Evolutionary conservation across 2,797 vertebrate genomes (phyloP).

Genomic region (Zalophus californianus): DNA sequence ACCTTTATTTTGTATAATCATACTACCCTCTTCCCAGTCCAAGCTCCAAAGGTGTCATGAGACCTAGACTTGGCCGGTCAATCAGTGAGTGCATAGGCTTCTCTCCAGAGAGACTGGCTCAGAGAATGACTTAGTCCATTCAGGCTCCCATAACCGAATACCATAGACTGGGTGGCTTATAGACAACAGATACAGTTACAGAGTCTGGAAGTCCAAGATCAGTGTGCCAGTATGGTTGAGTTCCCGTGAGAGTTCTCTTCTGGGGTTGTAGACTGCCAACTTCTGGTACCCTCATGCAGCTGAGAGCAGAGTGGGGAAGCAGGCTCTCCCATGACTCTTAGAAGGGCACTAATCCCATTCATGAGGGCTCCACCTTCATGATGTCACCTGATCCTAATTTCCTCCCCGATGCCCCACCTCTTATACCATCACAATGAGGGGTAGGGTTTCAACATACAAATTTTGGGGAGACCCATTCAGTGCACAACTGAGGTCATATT

Average conservation of each 20-base stretch:
- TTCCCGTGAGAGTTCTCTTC: neutral
- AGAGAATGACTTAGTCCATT: neutral
- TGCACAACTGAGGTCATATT: neutral
- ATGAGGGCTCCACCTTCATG: neutral
- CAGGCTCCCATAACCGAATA: neutral
- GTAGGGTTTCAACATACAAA: neutral
- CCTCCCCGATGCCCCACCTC: neutral
- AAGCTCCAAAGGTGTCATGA: neutral
- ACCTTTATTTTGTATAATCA: neutral
- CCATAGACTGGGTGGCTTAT: neutral
- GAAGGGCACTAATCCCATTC: neutral
- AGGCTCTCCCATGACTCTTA: neutral
- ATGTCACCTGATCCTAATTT: neutral
- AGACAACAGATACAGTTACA: neutral
- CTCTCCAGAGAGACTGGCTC: neutral
- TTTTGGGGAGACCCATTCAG: neutral
- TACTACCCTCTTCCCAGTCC: neutral
- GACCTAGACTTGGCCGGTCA: neutral
- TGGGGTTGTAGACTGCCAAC: neutral
- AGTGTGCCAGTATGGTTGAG: no score
- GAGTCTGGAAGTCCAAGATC: neutral
- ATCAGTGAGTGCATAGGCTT: no score
- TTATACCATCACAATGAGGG: no score
- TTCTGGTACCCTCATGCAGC: neutral
- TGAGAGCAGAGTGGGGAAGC: no score